Percentiles rank a stretch among this genome's conserved stretches.
Evolutionary conservation across 2,888 invertebrate species (phyloP).

Genomic region (Neuroscelio doddi): DNA sequence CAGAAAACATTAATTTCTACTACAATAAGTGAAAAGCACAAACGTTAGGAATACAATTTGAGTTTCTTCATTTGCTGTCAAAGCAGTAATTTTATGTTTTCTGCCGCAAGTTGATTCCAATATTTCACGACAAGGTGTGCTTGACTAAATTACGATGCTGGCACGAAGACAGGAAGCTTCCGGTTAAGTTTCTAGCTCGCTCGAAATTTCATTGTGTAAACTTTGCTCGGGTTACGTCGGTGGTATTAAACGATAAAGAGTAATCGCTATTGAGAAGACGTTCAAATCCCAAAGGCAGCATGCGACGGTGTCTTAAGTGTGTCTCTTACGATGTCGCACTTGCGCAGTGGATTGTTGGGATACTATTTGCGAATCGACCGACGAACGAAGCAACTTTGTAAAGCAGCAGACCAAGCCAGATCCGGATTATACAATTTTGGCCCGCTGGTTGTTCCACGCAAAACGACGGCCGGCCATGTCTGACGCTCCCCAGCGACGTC

Average conservation of each 20-base stretch:
- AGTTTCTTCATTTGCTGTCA: no score
- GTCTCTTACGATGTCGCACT: constrained; percentile 19
- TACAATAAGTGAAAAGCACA: no score
- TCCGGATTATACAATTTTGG: constrained; percentile 50
- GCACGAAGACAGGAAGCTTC: constrained; percentile 23
- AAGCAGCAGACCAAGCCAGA: constrained; percentile 31
- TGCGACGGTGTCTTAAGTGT: constrained; percentile 25
- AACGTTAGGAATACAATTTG: no score
- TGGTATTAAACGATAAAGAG: constrained; percentile 44
- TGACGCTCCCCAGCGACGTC: constrained; percentile 43
- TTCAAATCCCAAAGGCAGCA: constrained; percentile 23
- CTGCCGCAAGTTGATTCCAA: constrained; percentile 13
- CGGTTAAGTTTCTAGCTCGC: constrained; percentile 32
- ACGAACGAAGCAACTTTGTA: constrained; percentile 18
- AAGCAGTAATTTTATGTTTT: neutral
- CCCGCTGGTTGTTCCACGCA: constrained; percentile 34
- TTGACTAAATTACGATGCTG: constrained; percentile 38
- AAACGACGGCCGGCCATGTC: constrained; percentile 35
- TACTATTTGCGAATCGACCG: constrained; percentile 33
- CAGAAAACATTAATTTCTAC: no score
- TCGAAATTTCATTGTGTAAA: constrained; percentile 41
- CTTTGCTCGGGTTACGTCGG: constrained; percentile 36
- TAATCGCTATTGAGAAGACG: constrained; percentile 40
- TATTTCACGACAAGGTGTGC: constrained; percentile 37
- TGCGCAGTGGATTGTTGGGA: constrained; percentile 28